These are phyloP conservation scores for Copidosoma floridanum DNA, from an alignment of 1,140 invertebrate genomes.

Conservation along the genomic window DNA sequence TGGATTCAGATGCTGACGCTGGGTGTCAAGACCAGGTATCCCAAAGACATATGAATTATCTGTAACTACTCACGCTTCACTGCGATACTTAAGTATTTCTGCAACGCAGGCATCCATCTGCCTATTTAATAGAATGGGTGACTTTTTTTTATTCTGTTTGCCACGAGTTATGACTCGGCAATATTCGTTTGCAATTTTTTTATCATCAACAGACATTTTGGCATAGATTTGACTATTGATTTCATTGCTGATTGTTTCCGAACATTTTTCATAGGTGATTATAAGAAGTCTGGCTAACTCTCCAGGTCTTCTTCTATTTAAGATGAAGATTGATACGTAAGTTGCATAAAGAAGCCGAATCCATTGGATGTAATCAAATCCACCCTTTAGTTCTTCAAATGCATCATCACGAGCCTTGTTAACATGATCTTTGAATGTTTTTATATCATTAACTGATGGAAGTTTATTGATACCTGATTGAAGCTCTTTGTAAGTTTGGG, in stretches of 20 bases:
- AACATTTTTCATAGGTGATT: not conserved
- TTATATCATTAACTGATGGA: not conserved
- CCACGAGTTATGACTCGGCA: not conserved
- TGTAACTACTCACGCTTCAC: not conserved
- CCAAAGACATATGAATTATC: conserved; percentile 20
- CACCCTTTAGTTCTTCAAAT: not conserved
- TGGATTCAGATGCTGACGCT: not conserved
- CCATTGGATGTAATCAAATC: not conserved
- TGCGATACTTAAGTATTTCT: not conserved
- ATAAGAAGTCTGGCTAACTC: not conserved
- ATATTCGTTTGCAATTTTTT: not conserved
- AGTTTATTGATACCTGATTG: not conserved
- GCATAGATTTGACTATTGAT: not conserved
- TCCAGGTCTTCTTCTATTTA: not conserved
- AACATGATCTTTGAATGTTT: not conserved
- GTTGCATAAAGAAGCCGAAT: not conserved
- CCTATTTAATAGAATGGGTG: not conserved
- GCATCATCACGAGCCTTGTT: not conserved
- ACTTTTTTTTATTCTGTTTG: not conserved
- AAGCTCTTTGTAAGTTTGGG: not conserved
- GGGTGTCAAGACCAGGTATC: not conserved
- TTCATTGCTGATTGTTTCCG: not conserved
- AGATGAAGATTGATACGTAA: not conserved
- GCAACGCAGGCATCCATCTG: not conserved
- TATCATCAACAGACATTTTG: not conserved